Evolutionary conservation across 2,888 invertebrate species (phyloP), one percentile per base, ranked within the genome.

Genomic region (Dasysyrphus albostriatus): DNA sequence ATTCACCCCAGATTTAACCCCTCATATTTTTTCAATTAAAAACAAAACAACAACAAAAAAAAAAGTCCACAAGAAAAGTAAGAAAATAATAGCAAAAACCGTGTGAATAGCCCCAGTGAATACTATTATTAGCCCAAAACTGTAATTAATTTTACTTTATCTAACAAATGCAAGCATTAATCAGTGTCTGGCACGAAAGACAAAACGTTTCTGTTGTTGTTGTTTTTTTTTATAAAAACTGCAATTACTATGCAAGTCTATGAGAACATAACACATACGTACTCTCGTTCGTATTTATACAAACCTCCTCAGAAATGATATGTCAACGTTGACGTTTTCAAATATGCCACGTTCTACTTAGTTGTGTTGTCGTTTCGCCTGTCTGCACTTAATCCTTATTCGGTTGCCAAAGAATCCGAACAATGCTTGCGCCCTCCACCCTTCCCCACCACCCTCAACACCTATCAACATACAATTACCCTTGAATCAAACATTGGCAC

Each of bases 91-190:
- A 19, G 12, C 14, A 61, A 14, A 67, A 24, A 37, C 59, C 61
- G 9, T 59, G 44, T 59, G 44, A 56, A 75, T 65, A 65, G 63
- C 82, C 83, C 78, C 72, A 54, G 67, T 51, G 51, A 83, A 83
- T 54, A n/a, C 83, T 83, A 82, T 77, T 54, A 51, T 78, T 78
- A 83, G 78, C 42, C 19, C 44, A 37, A 72, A 72, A 59, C 44
- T 34, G 49, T 73, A 83, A 83, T 83, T 78, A 83, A 83, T 78
- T 83, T 73, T 72, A 78, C 73, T 67, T 67, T 61, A 67, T 78
- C 78, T 67, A 19, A 59, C 58, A 37, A 67, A 39, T 81, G 49
- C 51, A 61, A 29, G 37, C 76, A 76, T 82, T 51, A 72, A 72
- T 82, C 70, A 82, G 72, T 65, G 82, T 76, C 81, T 70, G 63